phyloP scores from a whole-genome alignment of 2,888 invertebrate genomes.

The Drosophila kokeensis region DNA sequence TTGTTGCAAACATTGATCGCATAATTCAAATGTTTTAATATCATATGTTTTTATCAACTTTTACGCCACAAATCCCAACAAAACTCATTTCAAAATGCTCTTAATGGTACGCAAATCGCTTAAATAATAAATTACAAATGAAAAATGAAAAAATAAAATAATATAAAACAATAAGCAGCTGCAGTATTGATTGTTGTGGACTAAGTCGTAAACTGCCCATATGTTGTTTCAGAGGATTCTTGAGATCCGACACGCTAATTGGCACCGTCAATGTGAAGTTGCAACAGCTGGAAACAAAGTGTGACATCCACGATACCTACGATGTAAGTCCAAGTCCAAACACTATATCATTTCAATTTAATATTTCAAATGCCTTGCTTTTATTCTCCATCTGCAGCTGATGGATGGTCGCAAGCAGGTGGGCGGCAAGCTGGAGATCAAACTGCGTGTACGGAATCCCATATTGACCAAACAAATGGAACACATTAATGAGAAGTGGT shows the following conservation, averaged over 20 bases:
- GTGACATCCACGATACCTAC: slow-evolving; percentile 95
- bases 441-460: slow-evolving; percentile 94
- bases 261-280: slow-evolving; percentile 94
- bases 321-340: slow-evolving; percentile 89
- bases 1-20: slow-evolving; percentile 29
- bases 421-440: slow-evolving; percentile 96
- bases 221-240: slow-evolving; percentile 95
- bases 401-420: slow-evolving; percentile 95
- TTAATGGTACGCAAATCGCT: slow-evolving; percentile 51
- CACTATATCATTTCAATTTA: background rate
- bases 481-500: slow-evolving; percentile 95
- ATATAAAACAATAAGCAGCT: slow-evolving; percentile 73
- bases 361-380: background rate
- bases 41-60: slow-evolving; percentile 60
- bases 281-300: slow-evolving; percentile 94
- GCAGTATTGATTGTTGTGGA: slow-evolving; percentile 85
- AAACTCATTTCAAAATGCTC: slow-evolving; percentile 52
- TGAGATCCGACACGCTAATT: slow-evolving; percentile 93
- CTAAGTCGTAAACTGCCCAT: slow-evolving; percentile 85
- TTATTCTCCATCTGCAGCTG: slow-evolving; percentile 86
- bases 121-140: slow-evolving; percentile 19
- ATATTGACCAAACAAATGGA: slow-evolving; percentile 95
- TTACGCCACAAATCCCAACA: slow-evolving; percentile 67
- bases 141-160: slow-evolving; percentile 19
- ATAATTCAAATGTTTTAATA: slow-evolving; percentile 54